These are phyloP conservation scores for Leucophenga montana DNA, from an alignment of 2,888 invertebrate genomes.

Conservation along the genomic window DNA sequence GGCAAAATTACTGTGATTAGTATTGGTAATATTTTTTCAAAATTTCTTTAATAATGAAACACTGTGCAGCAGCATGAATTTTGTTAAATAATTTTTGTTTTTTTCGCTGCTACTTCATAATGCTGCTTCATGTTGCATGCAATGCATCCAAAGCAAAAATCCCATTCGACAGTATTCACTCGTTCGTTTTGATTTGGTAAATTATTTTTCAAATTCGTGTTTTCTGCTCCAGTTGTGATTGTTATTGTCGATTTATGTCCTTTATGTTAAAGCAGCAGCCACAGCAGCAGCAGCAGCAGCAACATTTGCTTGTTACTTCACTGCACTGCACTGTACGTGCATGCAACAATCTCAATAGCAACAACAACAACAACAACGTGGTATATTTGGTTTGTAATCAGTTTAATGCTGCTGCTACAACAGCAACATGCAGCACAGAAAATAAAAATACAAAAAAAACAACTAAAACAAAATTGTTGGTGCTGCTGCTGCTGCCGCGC, in stretches of 20 bases:
- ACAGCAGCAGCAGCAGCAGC: neutral
- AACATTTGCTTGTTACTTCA: conserved; percentile 9
- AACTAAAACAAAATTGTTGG: neutral
- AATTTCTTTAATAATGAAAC: too few species aligned
- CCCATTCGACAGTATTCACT: neutral
- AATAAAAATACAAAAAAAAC: neutral
- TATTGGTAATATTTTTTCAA: too few species aligned
- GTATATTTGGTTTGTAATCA: conserved; percentile 6
- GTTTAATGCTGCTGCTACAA: neutral
- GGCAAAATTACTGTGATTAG: too few species aligned
- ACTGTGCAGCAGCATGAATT: too few species aligned
- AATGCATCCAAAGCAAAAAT: neutral
- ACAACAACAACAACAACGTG: too few species aligned
- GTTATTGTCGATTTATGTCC: conserved; percentile 25
- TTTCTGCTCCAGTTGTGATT: conserved; percentile 26
- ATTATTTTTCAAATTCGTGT: conserved; percentile 21
- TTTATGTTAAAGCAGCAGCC: conserved; percentile 12
- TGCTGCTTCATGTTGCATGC: conserved; percentile 21
- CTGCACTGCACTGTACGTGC: conserved; percentile 10
- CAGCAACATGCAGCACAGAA: neutral
- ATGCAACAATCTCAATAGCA: neutral
- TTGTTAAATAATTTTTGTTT: neutral
- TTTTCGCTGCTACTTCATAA: too few species aligned
- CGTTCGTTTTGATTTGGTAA: conserved; percentile 9
- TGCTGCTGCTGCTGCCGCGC: conserved; percentile 6